Conservation (phyloP, 2,113 vertebrate genomes). For the Phyllostomus hastatus region DNA sequence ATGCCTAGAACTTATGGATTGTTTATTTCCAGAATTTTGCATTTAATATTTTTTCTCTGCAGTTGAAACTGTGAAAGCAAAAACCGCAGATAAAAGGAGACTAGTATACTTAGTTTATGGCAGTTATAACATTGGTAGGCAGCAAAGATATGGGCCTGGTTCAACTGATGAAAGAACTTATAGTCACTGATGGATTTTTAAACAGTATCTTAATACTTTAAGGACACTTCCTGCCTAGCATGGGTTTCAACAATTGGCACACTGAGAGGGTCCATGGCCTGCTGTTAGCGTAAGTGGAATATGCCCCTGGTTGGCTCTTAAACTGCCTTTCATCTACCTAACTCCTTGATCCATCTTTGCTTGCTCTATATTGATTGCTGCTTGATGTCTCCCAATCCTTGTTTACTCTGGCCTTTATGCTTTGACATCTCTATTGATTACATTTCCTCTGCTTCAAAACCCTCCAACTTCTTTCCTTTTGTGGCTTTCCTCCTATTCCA, state of each 20-base stretch:
- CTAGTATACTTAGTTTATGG: background rate
- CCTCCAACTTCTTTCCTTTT: background rate
- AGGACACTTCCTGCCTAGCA: slow-evolving; percentile 18
- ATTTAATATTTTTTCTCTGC: background rate
- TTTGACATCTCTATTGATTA: slow-evolving; percentile 57
- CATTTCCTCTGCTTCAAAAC: slow-evolving; percentile 36
- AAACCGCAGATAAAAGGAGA: background rate
- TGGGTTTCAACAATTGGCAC: slow-evolving; percentile 21
- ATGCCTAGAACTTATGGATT: background rate
- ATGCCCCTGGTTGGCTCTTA: background rate
- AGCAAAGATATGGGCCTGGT: background rate
- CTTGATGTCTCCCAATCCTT: slow-evolving; percentile 48
- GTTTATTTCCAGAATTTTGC: background rate
- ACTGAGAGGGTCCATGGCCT: background rate
- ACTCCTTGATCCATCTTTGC: background rate
- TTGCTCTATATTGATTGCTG: slow-evolving; percentile 38
- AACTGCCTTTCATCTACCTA: slow-evolving; percentile 39
- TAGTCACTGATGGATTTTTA: background rate
- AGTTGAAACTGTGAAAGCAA: background rate
- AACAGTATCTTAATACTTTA: slow-evolving; percentile 25
- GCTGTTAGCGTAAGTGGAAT: background rate
- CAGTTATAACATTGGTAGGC: slow-evolving; percentile 2
- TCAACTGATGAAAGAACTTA: slow-evolving; percentile 11
- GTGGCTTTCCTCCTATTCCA: background rate
- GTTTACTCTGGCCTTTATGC: slow-evolving; percentile 50